Evolutionary conservation across 2,797 vertebrate species (phyloP).

Genomic region (Gephyroberyx darwinii): DNA sequence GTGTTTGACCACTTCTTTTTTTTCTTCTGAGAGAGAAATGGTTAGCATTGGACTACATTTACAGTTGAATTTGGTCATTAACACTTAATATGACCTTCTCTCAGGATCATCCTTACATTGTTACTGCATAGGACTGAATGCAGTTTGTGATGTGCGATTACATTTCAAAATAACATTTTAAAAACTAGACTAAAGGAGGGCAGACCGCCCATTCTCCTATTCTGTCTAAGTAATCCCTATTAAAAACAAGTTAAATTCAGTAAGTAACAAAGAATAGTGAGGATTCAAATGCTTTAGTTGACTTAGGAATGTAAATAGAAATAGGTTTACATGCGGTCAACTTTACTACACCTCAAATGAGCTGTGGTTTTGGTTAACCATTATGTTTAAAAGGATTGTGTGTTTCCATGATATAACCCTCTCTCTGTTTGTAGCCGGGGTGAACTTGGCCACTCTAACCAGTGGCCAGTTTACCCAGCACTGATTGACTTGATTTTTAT

Average conservation of each 20-base stretch:
- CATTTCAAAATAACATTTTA: not conserved
- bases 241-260: not conserved
- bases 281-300: not conserved
- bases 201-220: not conserved
- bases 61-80: not conserved
- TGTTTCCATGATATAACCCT: slow-evolving; percentile 49
- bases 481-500: slow-evolving; percentile 73
- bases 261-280: slow-evolving; percentile 5
- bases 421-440: slow-evolving; percentile 58
- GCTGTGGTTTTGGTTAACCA: slow-evolving; percentile 35
- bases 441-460: slow-evolving; percentile 35
- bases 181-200: not conserved
- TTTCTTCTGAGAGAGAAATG: not conserved
- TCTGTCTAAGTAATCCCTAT: not conserved
- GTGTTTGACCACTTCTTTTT: not conserved
- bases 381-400: slow-evolving; percentile 29
- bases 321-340: not conserved
- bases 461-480: slow-evolving; percentile 49
- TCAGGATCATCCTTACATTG: not conserved
- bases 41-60: not conserved
- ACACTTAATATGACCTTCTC: not conserved
- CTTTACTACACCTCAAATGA: slow-evolving; percentile 45
- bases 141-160: not conserved
- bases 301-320: not conserved
- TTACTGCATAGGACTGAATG: too few relatives aligned